Evolutionary conservation across 2,888 invertebrate species (phyloP).

Genomic region (Ectemnius lituratus): DNA sequence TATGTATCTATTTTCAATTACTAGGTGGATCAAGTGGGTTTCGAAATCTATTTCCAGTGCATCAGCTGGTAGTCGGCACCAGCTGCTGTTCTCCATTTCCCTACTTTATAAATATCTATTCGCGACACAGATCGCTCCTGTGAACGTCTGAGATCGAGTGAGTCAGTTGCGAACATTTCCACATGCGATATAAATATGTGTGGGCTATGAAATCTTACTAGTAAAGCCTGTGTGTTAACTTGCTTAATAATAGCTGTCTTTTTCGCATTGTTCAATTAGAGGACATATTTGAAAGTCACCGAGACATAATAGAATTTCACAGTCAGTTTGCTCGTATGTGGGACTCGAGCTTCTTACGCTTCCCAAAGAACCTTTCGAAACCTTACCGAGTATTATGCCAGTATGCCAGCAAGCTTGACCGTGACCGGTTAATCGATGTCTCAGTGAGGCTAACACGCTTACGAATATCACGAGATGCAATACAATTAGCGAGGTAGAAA

Average conservation of each 20-base stretch:
- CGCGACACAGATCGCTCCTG: background rate
- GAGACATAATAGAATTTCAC: background rate
- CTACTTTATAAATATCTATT: conserved; percentile 68
- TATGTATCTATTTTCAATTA: background rate
- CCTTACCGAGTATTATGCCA: conserved; percentile 19
- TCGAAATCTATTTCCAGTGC: conserved; percentile 71
- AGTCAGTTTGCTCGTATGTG: background rate
- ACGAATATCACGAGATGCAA: conserved; percentile 24
- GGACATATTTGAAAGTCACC: no score
- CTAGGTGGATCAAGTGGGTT: conserved; percentile 62
- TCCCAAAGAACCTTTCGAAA: conserved; percentile 19
- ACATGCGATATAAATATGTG: no score
- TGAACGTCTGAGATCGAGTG: conserved; percentile 25
- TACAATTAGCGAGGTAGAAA: conserved; percentile 43
- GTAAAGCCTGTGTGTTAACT: no score
- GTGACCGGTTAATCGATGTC: conserved; percentile 44
- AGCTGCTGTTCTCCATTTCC: conserved; percentile 55
- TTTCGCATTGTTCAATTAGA: no score
- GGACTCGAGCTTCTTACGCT: background rate
- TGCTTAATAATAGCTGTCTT: no score
- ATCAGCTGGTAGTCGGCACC: conserved; percentile 63
- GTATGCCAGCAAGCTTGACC: conserved; percentile 32
- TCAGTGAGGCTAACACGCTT: conserved; percentile 21
- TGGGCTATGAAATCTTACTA: no score
- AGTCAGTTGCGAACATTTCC: conserved; percentile 25